Evolutionary conservation across 92 coral and sea anemone genomes (phyloP), one percentile per base, ranked within the genome.

Genomic region (Parazoanthus atlanticus): DNA sequence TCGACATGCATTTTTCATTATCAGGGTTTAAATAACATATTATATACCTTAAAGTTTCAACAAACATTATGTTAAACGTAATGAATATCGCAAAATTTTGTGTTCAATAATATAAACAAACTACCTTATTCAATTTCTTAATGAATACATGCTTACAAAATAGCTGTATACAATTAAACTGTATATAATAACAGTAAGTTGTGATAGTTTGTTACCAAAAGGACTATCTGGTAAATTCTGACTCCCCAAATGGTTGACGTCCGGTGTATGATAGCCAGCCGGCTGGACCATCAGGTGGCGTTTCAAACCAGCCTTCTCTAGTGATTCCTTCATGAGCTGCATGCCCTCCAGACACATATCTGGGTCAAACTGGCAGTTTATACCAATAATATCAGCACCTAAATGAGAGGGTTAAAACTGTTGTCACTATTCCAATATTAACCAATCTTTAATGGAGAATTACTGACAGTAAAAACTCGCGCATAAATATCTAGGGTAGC

Each of bases 361-460:
- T 89, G 96, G 96, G 87, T 90, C 96, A 49, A 90, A 90, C 19
- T 82, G 73, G 72, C 96, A 93, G 84, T 36, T 36, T 2, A 36
- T 36, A 36, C 38, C 38, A 36, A 36, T 36, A 2, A 36, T 36
- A 36, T 36, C 96, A 33, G 94, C 96, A n/a, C 94, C 96, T 93
- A 12, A 21, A 30, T 15, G 4, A 15, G 56, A 26, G 79, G 38
- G 38, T 36, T 36, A 36, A 36, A 36, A 36, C 38, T 36, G 38
- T 36, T 36, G 38, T 91, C 91, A n/a, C 94, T 91, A 43, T 89
- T 91, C 91, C 49, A 36, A 36, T 5, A 36, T n/a, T n/a, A n/a
- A n/a, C n/a, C n/a, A n/a, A n/a, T n/a, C n/a, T n/a, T 36, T 36
- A 36, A 36, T 0, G 38, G 38, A 36, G 38, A 36, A 36, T 0